Percentiles rank a stretch among this genome's conserved stretches.
Conservation (phyloP, 2,888 invertebrate species). For the Magallana nippona region DNA sequence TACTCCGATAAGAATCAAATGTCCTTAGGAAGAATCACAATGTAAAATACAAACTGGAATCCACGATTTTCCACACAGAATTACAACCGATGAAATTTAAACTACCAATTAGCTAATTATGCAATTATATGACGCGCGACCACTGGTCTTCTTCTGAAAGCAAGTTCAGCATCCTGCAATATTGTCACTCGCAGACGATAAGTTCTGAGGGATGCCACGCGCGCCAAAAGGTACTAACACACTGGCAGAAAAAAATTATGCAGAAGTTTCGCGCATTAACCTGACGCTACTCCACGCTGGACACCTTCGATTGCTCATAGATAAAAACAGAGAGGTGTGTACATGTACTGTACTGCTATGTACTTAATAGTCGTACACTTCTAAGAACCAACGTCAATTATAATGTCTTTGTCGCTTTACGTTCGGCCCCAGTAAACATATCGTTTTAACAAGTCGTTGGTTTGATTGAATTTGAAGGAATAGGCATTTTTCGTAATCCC, state of each 20-base stretch:
- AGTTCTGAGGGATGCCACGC: conserved; percentile 24
- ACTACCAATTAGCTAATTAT: conserved; percentile 24
- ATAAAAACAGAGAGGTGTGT: conserved; percentile 31
- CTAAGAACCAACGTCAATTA: not conserved
- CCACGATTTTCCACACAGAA: not conserved
- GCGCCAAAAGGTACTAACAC: conserved; percentile 26
- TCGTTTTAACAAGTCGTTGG: conserved; percentile 14
- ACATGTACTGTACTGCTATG: not conserved
- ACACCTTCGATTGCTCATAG: conserved; percentile 35
- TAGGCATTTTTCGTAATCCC: conserved; percentile 24
- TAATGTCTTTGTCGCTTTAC: not conserved
- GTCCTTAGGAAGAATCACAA: conserved; percentile 25
- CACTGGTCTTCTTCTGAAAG: not conserved
- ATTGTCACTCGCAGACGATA: conserved; percentile 23
- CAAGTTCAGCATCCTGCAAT: conserved; percentile 3
- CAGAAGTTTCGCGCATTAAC: conserved; percentile 25
- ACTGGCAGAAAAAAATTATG: conserved; percentile 19
- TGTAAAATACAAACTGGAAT: not conserved
- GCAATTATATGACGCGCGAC: conserved; percentile 32
- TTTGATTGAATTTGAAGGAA: conserved; percentile 31
- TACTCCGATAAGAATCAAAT: conserved; percentile 27
- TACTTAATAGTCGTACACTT: conserved; percentile 16
- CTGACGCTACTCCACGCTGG: conserved; percentile 11
- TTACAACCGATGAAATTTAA: conserved; percentile 16
- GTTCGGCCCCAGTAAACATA: not conserved